phyloP scores from a whole-genome alignment of 2,888 invertebrate genomes.

The Netelia inedita region DNA sequence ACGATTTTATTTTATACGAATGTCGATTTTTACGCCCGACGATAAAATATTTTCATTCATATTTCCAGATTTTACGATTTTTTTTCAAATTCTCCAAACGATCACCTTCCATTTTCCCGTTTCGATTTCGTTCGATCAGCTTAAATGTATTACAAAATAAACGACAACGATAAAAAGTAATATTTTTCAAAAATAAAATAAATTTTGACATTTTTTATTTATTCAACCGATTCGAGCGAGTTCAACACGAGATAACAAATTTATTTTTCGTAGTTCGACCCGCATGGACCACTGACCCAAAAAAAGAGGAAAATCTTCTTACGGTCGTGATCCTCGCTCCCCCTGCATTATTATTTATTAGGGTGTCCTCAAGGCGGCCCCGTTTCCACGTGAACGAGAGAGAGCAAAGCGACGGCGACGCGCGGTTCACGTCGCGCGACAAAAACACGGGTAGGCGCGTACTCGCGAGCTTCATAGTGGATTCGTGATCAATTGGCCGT shows the following conservation, averaged over 20 bases:
- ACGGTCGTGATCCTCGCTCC: not conserved
- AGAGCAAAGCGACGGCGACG: slow-evolving; percentile 58
- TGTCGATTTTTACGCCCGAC: too few species aligned
- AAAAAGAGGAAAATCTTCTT: slow-evolving; percentile 26
- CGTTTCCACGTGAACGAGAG: slow-evolving; percentile 42
- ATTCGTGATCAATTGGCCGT: slow-evolving; percentile 85
- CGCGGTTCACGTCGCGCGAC: slow-evolving; percentile 79
- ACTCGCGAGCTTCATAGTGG: slow-evolving; percentile 73
- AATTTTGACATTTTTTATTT: too few species aligned
- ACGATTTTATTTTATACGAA: too few species aligned
- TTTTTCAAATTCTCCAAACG: not conserved
- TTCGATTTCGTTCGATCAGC: too few species aligned
- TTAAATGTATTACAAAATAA: too few species aligned
- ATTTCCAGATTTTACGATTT: not conserved
- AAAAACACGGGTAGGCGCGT: slow-evolving; percentile 83
- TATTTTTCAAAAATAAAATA: too few species aligned
- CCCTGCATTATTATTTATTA: slow-evolving; percentile 40
- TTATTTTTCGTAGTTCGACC: too few species aligned
- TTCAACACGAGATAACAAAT: too few species aligned
- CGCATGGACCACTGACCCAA: not conserved
- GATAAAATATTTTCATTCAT: too few species aligned
- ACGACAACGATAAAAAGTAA: too few species aligned
- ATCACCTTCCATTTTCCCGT: too few species aligned
- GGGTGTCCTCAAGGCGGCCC: not conserved
- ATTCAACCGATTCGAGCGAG: too few species aligned